Percentiles rank a stretch among this genome's conserved stretches.
Evolutionary conservation across 2,888 invertebrate species (phyloP).

Genomic region (Metacarcinus magister): DNA sequence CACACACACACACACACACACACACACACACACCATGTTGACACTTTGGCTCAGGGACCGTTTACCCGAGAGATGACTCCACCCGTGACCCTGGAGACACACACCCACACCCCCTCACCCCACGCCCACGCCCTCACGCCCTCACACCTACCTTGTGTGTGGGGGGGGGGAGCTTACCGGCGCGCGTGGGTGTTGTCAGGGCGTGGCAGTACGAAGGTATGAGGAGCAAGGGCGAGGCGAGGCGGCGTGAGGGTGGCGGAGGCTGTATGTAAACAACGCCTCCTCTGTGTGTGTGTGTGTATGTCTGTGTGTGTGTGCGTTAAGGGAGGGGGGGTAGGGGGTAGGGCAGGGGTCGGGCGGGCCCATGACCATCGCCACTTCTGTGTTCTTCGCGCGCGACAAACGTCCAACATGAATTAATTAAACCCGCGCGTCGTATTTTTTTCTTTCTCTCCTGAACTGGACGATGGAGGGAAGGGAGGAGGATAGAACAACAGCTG

Average conservation of each 20-base stretch:
- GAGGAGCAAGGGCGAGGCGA: neutral
- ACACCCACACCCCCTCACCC: neutral
- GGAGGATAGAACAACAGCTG: neutral
- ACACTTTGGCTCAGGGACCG: neutral
- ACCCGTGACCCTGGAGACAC: neutral
- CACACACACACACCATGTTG: constrained; percentile 6
- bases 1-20: constrained; percentile 51
- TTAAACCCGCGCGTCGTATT: neutral
- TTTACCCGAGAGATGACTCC: neutral
- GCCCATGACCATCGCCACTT: too few species aligned
- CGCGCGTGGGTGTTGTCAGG: neutral
- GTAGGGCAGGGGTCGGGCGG: neutral
- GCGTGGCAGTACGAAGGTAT: neutral
- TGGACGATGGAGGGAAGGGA: neutral
- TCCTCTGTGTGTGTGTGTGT: constrained; percentile 17
- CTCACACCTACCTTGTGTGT: neutral
- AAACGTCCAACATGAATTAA: neutral
- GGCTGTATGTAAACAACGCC: neutral
- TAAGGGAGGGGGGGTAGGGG: too few species aligned
- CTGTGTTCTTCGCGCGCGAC: neutral
- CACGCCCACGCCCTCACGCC: neutral
- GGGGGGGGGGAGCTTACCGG: too few species aligned
- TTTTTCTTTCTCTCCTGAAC: neutral
- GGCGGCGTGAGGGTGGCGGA: constrained; percentile 10
- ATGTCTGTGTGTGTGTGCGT: constrained; percentile 17